Base-by-base conservation (phyloP, 2,797 vertebrate genomes). In the Aulostomus chinensis region DNA sequence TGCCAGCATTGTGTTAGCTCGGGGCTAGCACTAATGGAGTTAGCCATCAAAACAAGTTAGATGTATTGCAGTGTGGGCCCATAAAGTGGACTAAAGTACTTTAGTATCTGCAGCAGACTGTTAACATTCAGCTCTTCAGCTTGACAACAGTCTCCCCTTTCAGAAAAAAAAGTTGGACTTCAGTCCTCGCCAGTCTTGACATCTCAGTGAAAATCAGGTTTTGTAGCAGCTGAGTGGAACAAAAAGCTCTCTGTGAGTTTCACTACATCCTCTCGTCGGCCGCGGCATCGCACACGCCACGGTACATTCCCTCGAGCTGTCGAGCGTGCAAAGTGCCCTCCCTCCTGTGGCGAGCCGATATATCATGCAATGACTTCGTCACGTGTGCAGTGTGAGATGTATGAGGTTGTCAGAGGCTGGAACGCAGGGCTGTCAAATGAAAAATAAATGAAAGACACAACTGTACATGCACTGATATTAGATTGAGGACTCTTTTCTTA, bases 301-400 rank as follows among this genome's bases (percentile, higher is more conserved):
- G 58, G 36, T 26, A 3, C 50, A 74, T 51, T 48, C 76, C 57
- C 59, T 3, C 0, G 51, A 53, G 42, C 56, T 15, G 13, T 48
- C 38, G 6, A 62, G 61, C 74, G 70, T 51, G 56, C 59, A 57
- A 52, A 68, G 77, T 68, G 73, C 70, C 81, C 78, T 73, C 43
- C 43, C 60, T 78, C 75, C 57, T 61, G 24, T 35, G 24, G 59
- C 48, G 0, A 34, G 53, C 56, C 42, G 28, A 78, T 77, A 79
- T 34, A 76, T 84, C 75, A 78, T 9, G 24, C 21, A 0, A 50
- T 76, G 84, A 81, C 68, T 76, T 84, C 75, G 81, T 80, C 78
- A 48, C 59, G 42, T 55, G 17, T 4, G 4, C 2, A 12, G 54
- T 8, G 52, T 29, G 26, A 81, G 68, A 83, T 56, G 47, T 46